Base-by-base conservation (phyloP, 2,797 vertebrate species). In the Peromyscus attwateri region DNA sequence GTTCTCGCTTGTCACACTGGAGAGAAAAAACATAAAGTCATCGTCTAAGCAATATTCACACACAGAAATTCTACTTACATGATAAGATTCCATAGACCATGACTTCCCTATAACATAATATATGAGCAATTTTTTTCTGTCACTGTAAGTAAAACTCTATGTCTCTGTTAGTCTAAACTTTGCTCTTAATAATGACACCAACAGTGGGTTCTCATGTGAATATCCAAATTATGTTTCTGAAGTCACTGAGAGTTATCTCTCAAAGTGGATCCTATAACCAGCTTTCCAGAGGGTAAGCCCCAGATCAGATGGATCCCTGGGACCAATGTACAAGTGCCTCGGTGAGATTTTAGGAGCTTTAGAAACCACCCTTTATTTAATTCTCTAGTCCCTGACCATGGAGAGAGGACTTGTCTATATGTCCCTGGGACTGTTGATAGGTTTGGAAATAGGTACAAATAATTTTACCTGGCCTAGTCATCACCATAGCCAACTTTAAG, bases 1-100 rank as follows among this genome's bases (percentile, higher is more conserved):
- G 99, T 97, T 99, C 99, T 70, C 99, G 97, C 98, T 99, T 98
- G 98, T 99, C 99, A 97, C 99, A 99, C 99, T 99, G 98, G 25
- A 95, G 98, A 97, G 97, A 81, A 93, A 90, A 97, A 96, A 66
- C 66, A 27, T 91, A 2, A 94, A 92, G 25, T 3, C 83, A 91
- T 55, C 31, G 16, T 49, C 19, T 92, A 62, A 95, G 8, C 34
- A 43, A 29, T 85, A 55, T 75, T 94, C 46, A 82, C 10, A 73
- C 49, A 77, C 19, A 70, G 73, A 92, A 96, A 94, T 89, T 64
- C 19, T 80, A 70, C 29, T 49, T 81, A 88, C 8, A 34, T 71
- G 16, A 71, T 37, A 64, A 96, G 94, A 34, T 49, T 89, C 66
- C 2, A n/a, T 12, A 27, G 93, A 94, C 4, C 55, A 87, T 52